These are phyloP conservation scores for Caenorhabditis panamensis DNA, from an alignment of 2,888 invertebrate genomes.

Conservation along the genomic window DNA sequence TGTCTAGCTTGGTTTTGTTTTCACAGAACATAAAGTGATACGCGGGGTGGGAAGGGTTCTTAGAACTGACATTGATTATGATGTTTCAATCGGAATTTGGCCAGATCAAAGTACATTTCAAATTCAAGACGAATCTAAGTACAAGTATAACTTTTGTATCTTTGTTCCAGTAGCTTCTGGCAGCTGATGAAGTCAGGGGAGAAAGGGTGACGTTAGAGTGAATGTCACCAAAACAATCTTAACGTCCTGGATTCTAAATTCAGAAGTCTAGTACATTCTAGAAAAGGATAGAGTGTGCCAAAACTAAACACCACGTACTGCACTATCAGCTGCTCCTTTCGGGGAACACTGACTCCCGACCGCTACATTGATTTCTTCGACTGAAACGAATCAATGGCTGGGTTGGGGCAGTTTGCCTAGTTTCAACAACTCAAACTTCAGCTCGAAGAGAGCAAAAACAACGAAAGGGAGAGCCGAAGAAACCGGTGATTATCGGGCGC, in stretches of 20 bases:
- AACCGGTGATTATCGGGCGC: conserved; percentile 35
- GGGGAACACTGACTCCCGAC: too few species aligned
- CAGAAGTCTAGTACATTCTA: too few species aligned
- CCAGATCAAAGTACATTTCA: too few species aligned
- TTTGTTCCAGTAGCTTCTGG: not conserved
- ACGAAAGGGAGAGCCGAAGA: conserved; percentile 22
- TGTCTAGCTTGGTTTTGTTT: not conserved
- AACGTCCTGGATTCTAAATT: not conserved
- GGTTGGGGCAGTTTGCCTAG: not conserved
- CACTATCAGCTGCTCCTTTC: not conserved
- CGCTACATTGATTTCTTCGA: too few species aligned
- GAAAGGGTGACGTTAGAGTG: not conserved
- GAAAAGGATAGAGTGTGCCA: too few species aligned
- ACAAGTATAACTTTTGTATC: too few species aligned
- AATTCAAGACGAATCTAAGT: too few species aligned
- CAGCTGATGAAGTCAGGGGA: not conserved
- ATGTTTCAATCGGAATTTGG: too few species aligned
- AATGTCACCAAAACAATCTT: not conserved
- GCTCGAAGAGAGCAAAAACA: conserved; percentile 11
- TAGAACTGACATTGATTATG: too few species aligned
- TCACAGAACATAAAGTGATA: not conserved
- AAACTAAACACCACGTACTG: too few species aligned
- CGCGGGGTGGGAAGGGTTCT: not conserved
- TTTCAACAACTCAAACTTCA: conserved; percentile 2
- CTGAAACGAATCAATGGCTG: not conserved